These are phyloP conservation scores for Pomatorhinus ruficollis DNA, from an alignment of 2,113 vertebrate genomes.

Conservation along the genomic window DNA sequence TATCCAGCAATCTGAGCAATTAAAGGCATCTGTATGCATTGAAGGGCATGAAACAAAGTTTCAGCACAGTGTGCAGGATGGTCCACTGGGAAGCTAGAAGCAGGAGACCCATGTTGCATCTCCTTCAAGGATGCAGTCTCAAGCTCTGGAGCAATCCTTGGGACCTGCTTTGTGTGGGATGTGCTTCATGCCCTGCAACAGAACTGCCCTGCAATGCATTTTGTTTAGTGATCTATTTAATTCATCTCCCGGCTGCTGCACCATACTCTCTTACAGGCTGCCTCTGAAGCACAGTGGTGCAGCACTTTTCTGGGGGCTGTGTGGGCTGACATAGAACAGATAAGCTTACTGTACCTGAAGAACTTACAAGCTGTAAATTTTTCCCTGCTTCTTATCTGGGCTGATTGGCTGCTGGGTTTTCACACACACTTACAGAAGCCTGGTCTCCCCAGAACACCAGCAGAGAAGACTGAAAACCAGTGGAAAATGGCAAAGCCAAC, in stretches of 20 bases:
- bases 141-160: neutral
- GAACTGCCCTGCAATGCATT: rapidly evolving
- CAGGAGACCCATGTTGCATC: rapidly evolving
- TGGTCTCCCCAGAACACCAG: neutral
- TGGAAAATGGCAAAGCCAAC: neutral
- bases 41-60: neutral
- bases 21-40: neutral
- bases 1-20: neutral
- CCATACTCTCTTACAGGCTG: neutral
- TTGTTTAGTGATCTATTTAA: neutral
- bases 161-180: neutral
- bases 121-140: neutral
- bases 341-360: neutral
- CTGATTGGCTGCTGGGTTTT: neutral
- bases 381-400: neutral
- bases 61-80: neutral
- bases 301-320: neutral
- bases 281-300: neutral
- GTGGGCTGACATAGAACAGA: neutral
- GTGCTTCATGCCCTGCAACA: neutral
- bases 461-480: neutral
- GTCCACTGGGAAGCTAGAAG: neutral
- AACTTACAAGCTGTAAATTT: neutral
- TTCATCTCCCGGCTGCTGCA: neutral
- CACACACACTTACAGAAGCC: neutral